phyloP scores from a whole-genome alignment of 64 coral and sea anemone species.

The Montipora capricornis region DNA sequence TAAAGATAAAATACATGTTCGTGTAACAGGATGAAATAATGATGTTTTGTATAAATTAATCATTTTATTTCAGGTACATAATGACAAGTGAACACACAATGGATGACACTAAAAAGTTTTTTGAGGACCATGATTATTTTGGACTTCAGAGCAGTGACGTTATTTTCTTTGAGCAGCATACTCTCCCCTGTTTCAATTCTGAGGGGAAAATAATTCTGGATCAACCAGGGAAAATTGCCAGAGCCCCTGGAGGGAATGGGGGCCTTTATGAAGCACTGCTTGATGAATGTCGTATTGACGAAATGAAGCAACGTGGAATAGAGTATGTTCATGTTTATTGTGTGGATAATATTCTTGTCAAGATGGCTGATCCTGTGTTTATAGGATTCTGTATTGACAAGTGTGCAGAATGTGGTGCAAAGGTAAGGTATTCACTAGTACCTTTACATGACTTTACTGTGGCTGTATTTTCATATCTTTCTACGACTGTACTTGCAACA shows the following conservation, averaged over 20 bases:
- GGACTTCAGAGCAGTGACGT: conserved; percentile 78
- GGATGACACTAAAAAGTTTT: conserved; percentile 76
- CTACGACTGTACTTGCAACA: too few species aligned
- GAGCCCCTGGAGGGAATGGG: conserved; percentile 94
- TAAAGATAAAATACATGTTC: too few species aligned
- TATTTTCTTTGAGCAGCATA: conserved; percentile 88
- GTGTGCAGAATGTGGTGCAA: conserved; percentile 92
- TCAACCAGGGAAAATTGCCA: conserved; percentile 69
- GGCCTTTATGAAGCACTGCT: conserved; percentile 85
- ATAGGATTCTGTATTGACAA: conserved; percentile 88
- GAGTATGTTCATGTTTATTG: conserved; percentile 92
- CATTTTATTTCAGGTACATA: conserved; percentile 73
- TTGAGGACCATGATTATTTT: conserved; percentile 78
- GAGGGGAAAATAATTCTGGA: conserved; percentile 94
- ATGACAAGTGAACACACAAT: conserved; percentile 97
- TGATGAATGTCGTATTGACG: conserved; percentile 31
- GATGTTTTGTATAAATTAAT: background rate
- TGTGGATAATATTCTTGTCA: conserved; percentile 98
- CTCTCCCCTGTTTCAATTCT: conserved; percentile 80
- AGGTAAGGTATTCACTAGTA: conserved; percentile 54
- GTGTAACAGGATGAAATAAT: too few species aligned
- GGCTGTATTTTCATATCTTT: too few species aligned
- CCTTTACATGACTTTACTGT: too few species aligned
- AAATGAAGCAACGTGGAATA: conserved; percentile 89
- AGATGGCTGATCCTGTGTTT: conserved; percentile 95